Evolutionary conservation across 2,797 vertebrate species (phyloP), one percentile per base, ranked within the genome.

Genomic region (Coregonus suidteri): DNA sequence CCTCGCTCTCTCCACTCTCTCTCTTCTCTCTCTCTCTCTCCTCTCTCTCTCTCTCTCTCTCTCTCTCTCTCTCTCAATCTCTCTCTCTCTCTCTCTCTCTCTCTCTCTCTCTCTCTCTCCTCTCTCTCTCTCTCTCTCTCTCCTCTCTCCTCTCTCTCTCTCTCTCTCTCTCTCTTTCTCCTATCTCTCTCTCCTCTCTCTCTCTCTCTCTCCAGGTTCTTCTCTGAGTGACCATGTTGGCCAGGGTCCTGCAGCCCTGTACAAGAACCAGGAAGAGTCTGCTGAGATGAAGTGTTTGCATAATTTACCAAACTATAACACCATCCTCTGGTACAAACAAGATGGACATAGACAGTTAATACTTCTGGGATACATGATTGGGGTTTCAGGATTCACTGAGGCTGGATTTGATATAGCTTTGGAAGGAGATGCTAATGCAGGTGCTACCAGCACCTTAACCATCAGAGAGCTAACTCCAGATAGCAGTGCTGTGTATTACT

Each of bases 241-340:
- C 15, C 89, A 91, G 84, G 81, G 25, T 52, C 87, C 89, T 69
- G 13, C 47, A 0, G 15, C 87, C 0, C 65, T 85, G 75, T 69
- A 54, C 62, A 72, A 30, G 9, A 37, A 67, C 5, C 47, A 4
- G 0, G 54, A 30, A 68, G 15, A 79, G 64, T 7, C 15, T 1
- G 75, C 64, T 0, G 25, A 47, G 34, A 54, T 92, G 3, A 2
- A 9, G 16, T 92, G 91, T 67, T 86, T 71, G n/a, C 90, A 91
- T 74, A 73, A 1, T 2, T 71, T 77, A n/a, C 0, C 34, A 0
- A 35, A 0, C 51, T 86, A 82, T 1, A 7, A 88, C 25, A 15
- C 1, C 53, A 87, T 92, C 54, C 51, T 86, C 2, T 92, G 91
- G 91, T 92, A 92, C 86, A 87, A 90, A 0, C 86, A 85, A 34